phyloP scores from a whole-genome alignment of 2,113 vertebrate genomes.

The Corythoichthys haematopterus region DNA sequence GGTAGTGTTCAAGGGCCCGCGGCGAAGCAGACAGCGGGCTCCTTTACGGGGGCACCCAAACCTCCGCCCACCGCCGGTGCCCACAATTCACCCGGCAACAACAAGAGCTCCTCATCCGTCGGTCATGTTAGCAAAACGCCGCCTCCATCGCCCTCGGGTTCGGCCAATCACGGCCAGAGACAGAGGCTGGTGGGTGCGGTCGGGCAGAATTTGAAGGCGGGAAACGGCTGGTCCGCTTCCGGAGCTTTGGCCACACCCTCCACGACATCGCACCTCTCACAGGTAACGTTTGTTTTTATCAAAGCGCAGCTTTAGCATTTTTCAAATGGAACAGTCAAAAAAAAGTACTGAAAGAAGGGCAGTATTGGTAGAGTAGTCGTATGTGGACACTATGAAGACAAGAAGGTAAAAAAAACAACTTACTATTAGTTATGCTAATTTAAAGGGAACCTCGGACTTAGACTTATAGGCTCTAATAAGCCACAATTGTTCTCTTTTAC shows the following conservation, averaged over 20 bases:
- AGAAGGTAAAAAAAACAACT: too few species aligned
- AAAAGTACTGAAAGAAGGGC: too few species aligned
- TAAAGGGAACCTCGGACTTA: too few species aligned
- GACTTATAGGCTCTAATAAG: too few species aligned
- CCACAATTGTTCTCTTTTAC: too few species aligned
- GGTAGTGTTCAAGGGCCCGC: slow-evolving; percentile 22
- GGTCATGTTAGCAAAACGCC: slow-evolving; percentile 41
- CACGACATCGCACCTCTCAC: slow-evolving; percentile 69
- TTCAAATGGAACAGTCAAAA: too few species aligned
- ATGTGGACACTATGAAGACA: too few species aligned
- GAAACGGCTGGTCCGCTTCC: slow-evolving; percentile 54
- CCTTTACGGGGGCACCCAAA: slow-evolving; percentile 50
- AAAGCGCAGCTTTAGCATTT: too few species aligned
- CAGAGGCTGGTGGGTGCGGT: slow-evolving; percentile 58
- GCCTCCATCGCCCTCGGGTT: slow-evolving; percentile 35
- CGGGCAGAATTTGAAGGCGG: slow-evolving; percentile 59
- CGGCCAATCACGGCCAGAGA: slow-evolving; percentile 62
- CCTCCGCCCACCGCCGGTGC: slow-evolving; percentile 29
- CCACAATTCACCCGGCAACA: slow-evolving; percentile 24
- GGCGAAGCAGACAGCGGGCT: slow-evolving; percentile 40
- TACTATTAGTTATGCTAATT: too few species aligned
- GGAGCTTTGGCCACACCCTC: slow-evolving; percentile 56
- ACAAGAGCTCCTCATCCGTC: slow-evolving; percentile 18
- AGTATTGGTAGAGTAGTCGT: too few species aligned
- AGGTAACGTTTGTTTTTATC: slow-evolving; percentile 34